Evolutionary conservation across 2,888 invertebrate genomes (phyloP), one percentile per base, ranked within the genome.

Genomic region (Hypsopygia costalis): DNA sequence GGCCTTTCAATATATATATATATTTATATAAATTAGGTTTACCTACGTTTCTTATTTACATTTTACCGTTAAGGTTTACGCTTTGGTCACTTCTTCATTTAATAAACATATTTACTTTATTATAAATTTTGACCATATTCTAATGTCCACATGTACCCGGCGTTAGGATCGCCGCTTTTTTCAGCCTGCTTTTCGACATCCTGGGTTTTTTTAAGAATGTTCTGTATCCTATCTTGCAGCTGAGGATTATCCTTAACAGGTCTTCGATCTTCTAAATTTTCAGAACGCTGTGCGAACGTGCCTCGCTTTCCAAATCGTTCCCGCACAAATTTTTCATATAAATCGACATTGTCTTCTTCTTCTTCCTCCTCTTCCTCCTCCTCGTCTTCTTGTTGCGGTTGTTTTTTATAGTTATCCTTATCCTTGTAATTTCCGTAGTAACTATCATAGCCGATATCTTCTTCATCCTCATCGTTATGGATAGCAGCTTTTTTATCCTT

Each of bases 131-230:
- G 78, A 39, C 79, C 81, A 61, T 91, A 91, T 64, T 90, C 88
- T 29, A 90, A 64, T 8, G 87, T 83, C 90, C 91, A 91, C 69
- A 81, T 79, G 49, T 90, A 90, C 25, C 78, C 83, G 41, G 89
- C 89, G 29, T 82, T 81, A 4, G 83, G 81, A 53, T 89, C 86
- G 3, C 74, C 75, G 45, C 82, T 79, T 48, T 80, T 73, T 40
- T 71, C 77, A 8, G 81, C 81, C 58, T 85, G 69, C 50, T 80
- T 69, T 36, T 80, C 69, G 41, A 80, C 71, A 40, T 77, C 62
- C 52, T 81, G 70, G 30, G 82, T 77, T 51, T 81, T 80, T 52
- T 86, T 80, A n/a, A 86, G 56, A 44, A 87, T 73, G 33, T 70
- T 70, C 49, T 79, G 64, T 9, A 89, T 58, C 22, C 66, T 80